phyloP scores from a whole-genome alignment of 2,797 vertebrate genomes.

The Sebastes miniatus region DNA sequence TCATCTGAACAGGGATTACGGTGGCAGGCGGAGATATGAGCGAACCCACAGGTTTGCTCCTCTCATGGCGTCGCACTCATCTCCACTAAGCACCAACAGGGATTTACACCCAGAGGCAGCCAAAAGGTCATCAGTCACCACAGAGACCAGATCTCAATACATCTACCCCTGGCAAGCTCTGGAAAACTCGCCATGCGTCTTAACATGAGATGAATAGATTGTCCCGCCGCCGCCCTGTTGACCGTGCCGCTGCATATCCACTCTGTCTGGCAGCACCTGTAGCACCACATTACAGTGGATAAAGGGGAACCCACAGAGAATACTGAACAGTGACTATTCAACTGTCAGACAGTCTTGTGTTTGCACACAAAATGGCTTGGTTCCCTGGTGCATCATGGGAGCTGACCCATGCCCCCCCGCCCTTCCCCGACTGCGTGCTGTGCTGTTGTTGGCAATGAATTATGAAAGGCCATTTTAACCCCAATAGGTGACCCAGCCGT shows the following conservation, averaged over 20 bases:
- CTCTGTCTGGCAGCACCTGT: conserved; percentile 26
- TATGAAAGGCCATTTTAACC: conserved; percentile 65
- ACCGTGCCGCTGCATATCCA: background rate
- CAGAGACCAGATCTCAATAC: conserved; percentile 34
- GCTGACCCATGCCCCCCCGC: conserved; percentile 32
- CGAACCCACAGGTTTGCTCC: background rate
- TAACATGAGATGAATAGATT: conserved; percentile 31
- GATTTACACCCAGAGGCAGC: conserved; percentile 46
- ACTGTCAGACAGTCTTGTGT: conserved; percentile 30
- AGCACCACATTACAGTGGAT: conserved; percentile 13
- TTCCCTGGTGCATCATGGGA: conserved; percentile 41
- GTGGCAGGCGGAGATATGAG: conserved; percentile 22
- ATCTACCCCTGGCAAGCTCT: conserved; percentile 4
- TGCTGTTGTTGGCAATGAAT: conserved; percentile 49
- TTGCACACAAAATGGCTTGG: conserved; percentile 33
- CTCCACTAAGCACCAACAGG: conserved; percentile 20
- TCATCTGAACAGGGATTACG: conserved; percentile 50
- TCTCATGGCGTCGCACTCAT: conserved; percentile 13
- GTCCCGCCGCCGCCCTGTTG: conserved; percentile 13
- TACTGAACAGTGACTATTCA: conserved; percentile 28
- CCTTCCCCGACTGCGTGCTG: background rate
- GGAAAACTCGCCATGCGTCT: conserved; percentile 25
- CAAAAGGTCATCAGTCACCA: conserved; percentile 57
- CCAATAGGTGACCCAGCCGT: conserved; percentile 42
- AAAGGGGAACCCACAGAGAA: conserved; percentile 31